These are phyloP conservation scores for Heliocidaris tuberculata DNA, from an alignment of 35 echinoderm and acorn worm species.

Conservation along the genomic window DNA sequence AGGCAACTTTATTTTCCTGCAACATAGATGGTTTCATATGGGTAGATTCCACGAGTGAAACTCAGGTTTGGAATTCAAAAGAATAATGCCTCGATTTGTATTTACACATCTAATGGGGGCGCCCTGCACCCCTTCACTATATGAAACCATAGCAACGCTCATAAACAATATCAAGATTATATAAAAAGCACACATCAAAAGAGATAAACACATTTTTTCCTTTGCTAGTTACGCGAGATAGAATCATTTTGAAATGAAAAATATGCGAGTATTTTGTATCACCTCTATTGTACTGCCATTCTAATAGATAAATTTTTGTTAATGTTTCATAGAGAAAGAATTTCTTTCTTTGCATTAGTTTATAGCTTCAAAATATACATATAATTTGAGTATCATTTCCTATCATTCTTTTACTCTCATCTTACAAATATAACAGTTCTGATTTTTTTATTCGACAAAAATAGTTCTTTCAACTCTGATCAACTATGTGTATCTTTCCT, in stretches of 20 bases:
- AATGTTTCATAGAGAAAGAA: background rate
- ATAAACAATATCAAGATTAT: conserved; percentile 9
- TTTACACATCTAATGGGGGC: background rate
- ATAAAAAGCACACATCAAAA: conserved; percentile 18
- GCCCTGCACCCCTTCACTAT: background rate
- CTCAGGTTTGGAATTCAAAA: background rate
- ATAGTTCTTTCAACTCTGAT: background rate
- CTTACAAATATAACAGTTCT: background rate
- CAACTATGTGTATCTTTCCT: background rate
- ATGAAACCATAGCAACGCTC: background rate
- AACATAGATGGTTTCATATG: background rate
- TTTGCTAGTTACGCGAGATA: background rate
- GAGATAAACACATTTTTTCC: background rate
- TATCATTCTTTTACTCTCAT: background rate
- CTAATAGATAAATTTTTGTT: background rate
- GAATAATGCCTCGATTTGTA: background rate
- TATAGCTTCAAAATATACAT: background rate
- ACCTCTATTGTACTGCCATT: background rate
- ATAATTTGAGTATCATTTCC: background rate
- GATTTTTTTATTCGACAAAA: background rate
- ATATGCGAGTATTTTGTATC: background rate
- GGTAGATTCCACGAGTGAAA: no score
- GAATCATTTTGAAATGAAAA: background rate
- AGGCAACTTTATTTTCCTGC: no score
- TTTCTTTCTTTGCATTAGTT: background rate